Evolutionary conservation across 2,113 vertebrate genomes (phyloP), one percentile per base, ranked within the genome.

Genomic region (Australoheros scitulus): DNA sequence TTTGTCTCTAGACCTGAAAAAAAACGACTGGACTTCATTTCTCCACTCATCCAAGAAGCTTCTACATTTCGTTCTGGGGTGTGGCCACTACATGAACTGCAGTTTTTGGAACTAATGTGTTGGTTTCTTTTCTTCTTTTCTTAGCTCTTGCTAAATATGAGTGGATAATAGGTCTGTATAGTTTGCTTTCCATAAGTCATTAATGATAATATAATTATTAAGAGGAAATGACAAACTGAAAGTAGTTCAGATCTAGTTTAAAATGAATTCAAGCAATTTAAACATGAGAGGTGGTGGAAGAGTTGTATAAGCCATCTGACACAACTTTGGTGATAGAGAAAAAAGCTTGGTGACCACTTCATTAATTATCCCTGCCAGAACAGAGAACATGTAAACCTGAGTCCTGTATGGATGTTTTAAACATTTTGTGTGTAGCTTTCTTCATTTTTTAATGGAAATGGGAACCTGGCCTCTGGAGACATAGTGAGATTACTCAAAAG

Each of bases 401-500:
- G 17, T 36, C 36, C 43, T 26, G 57, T n/a, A 41, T 65, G n/a
- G 26, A 65, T 24, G 4, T 55, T 74, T 52, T 68, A 29, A 52
- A 34, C 14, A 61, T 65, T 85, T 43, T 61, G 20, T 22, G 6
- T 43, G 32, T 29, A 38, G 7, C n/a, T 80, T 76, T 89, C 75
- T 32, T 77, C 52, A 34, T 86, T 80, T 34, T 63, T 5, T 47
- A 61, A 24, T 24, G 22, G 9, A 74, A 55, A 83, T 26, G 29
- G 26, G 20, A 75, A 59, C 36, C 4, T 22, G 47, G 78, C 47
- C n/a, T 80, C 57, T 78, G 77, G 24, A n/a, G 64, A 82, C 63
- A 77, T 24, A 74, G 32, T 36, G 68, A 81, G 77, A 89, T 84
- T 36, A 57, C 76, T 84, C 57, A 58, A 34, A 84, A 88, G 82